Evolutionary conservation across 2,888 invertebrate genomes (phyloP).

Genomic region (Choreutis nemorana): DNA sequence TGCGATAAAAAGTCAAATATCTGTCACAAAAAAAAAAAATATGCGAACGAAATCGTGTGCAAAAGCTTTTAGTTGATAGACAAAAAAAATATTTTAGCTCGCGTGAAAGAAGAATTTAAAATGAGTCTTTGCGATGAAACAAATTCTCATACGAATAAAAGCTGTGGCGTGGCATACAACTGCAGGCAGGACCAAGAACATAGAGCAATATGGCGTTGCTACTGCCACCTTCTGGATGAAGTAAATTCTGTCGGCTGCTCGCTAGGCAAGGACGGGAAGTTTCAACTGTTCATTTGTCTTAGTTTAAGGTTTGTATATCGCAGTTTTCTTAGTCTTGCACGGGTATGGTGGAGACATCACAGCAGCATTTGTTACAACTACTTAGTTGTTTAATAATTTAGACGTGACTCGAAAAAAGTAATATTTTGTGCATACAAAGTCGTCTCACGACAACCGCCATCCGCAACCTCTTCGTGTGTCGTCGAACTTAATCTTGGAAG

Average conservation of each 20-base stretch:
- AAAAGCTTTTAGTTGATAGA: too few relatives aligned
- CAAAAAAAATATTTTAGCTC: conserved; percentile 62
- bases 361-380: too few relatives aligned
- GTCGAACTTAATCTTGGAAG: too few relatives aligned
- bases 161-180: conserved; percentile 47
- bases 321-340: too few relatives aligned
- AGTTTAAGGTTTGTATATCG: conserved; percentile 80
- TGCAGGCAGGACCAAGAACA: conserved; percentile 61
- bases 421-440: too few relatives aligned
- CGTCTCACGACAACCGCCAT: too few relatives aligned
- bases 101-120: conserved; percentile 83
- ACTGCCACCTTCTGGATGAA: conserved; percentile 88
- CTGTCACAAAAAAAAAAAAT: neutral
- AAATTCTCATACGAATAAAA: conserved; percentile 28
- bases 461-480: too few relatives aligned
- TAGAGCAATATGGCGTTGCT: conserved; percentile 83
- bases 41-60: too few relatives aligned
- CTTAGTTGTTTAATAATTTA: too few relatives aligned
- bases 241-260: conserved; percentile 81
- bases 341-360: too few relatives aligned
- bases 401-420: too few relatives aligned
- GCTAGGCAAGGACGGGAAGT: conserved; percentile 98
- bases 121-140: conserved; percentile 72
- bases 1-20: neutral
- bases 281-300: conserved; percentile 95